These are phyloP conservation scores for Peromyscus leucopus DNA, from an alignment of 2,113 vertebrate species.

Conservation along the genomic window DNA sequence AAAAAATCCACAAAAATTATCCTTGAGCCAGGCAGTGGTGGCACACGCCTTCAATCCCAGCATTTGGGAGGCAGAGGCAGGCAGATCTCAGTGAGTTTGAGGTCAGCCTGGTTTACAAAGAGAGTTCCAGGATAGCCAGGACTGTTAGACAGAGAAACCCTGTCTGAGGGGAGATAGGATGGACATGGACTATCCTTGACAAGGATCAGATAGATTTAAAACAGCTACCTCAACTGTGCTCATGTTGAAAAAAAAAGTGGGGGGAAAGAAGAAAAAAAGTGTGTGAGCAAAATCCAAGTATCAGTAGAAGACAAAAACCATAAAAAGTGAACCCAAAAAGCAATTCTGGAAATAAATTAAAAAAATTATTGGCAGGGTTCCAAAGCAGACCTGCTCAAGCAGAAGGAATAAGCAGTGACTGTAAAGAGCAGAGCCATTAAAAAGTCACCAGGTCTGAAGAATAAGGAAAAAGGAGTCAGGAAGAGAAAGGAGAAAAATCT, in stretches of 20 bases:
- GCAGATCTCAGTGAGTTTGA: too few species aligned
- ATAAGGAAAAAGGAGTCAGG: background rate
- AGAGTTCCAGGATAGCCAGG: too few species aligned
- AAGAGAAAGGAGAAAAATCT: background rate
- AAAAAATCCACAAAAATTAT: background rate
- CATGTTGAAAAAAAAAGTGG: background rate
- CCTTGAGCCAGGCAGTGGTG: background rate
- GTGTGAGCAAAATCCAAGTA: background rate
- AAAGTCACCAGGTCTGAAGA: background rate
- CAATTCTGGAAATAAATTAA: background rate
- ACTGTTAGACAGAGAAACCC: too few species aligned
- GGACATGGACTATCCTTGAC: background rate
- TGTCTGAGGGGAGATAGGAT: too few species aligned
- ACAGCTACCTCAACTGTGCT: background rate
- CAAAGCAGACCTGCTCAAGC: background rate
- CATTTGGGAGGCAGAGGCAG: too few species aligned
- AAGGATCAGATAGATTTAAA: background rate
- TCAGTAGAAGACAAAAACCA: background rate
- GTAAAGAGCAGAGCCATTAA: background rate
- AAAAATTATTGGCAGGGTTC: background rate
- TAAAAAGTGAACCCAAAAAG: constrained; percentile 2
- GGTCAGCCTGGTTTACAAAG: too few species aligned
- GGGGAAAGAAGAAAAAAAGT: background rate
- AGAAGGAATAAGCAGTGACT: background rate
- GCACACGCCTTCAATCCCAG: too few species aligned